Evolutionary conservation across 2,888 invertebrate genomes (phyloP), one percentile per base, ranked within the genome.

Genomic region (Heliconius ethilla): DNA sequence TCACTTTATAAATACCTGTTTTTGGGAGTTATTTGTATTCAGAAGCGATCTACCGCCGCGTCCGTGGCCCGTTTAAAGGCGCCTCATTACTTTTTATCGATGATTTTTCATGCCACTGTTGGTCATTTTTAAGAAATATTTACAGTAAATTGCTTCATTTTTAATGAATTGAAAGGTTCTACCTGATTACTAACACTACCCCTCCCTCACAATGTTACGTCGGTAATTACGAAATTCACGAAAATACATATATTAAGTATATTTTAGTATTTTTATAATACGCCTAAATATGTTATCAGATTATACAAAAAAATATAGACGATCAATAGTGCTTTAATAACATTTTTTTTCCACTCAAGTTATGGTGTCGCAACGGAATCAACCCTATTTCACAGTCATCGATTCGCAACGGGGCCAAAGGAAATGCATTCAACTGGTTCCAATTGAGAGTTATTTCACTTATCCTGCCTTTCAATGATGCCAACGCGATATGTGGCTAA

Each of bases 51-150:
- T 79, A 76, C 70, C 81, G 78, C 73, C 80, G 81, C 79, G 85
- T 83, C 85, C 86, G 67, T 87, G 86, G 84, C 85, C 85, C 84
- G 85, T 85, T 86, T 86, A 82, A 83, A 84, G 83, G 82, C 82
- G 82, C 80, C 84, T 86, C 82, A 84, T 86, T 86, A 85, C 86
- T 85, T 86, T 85, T 86, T 84, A 82, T 84, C 83, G 84, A 85
- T 85, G 84, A 84, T 84, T 75, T 82, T 80, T 78, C 25, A 73
- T 79, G 80, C 27, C 66, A 25, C 77, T 73, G 69, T 67, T 66
- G 9, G 59, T 59, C n/a, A n/a, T 74, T 74, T 78, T 77, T 66
- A 70, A 75, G 77, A 82, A 79, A 79, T 79, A 69, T 79, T 70
- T 76, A 72, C 77, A 51, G 63, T 70, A 80, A 80, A 82, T 82